These are phyloP conservation scores for Coendou prehensilis DNA, from an alignment of 2,797 vertebrate species.

Conservation along the genomic window DNA sequence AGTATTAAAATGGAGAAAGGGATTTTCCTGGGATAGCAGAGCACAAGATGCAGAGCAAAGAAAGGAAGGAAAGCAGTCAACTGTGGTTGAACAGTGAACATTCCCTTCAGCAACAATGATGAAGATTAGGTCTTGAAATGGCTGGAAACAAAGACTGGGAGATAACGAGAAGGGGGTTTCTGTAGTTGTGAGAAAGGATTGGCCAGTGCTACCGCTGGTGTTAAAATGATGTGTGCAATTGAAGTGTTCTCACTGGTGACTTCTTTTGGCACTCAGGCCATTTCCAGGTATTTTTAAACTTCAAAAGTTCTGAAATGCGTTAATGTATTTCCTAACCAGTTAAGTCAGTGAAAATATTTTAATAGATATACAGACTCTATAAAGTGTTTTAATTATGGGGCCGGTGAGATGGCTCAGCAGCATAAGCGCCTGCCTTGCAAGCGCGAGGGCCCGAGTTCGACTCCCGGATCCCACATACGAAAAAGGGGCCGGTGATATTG, in stretches of 20 bases:
- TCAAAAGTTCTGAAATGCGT: constrained; percentile 72
- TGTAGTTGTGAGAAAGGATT: neutral
- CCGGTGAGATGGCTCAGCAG: too few relatives aligned
- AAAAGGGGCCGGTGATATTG: too few relatives aligned
- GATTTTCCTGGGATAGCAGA: neutral
- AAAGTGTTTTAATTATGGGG: constrained; percentile 85
- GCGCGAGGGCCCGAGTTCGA: too few relatives aligned
- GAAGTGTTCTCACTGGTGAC: neutral
- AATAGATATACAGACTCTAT: constrained; percentile 72
- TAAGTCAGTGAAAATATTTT: constrained; percentile 82
- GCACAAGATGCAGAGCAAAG: neutral
- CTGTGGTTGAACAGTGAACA: neutral
- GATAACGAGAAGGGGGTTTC: neutral
- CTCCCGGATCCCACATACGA: too few relatives aligned
- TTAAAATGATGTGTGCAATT: neutral
- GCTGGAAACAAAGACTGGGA: neutral
- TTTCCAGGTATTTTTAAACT: constrained; percentile 68
- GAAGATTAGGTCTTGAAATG: neutral
- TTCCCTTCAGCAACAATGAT: neutral
- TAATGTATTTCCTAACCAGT: constrained; percentile 76
- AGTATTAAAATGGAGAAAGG: neutral
- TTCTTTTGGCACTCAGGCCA: neutral
- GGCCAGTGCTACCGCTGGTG: neutral
- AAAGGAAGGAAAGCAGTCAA: neutral
- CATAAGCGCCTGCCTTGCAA: too few relatives aligned